Evolutionary conservation across 64 coral and sea anemone species (phyloP).

Genomic region (Dendrophyllia cribrosa): DNA sequence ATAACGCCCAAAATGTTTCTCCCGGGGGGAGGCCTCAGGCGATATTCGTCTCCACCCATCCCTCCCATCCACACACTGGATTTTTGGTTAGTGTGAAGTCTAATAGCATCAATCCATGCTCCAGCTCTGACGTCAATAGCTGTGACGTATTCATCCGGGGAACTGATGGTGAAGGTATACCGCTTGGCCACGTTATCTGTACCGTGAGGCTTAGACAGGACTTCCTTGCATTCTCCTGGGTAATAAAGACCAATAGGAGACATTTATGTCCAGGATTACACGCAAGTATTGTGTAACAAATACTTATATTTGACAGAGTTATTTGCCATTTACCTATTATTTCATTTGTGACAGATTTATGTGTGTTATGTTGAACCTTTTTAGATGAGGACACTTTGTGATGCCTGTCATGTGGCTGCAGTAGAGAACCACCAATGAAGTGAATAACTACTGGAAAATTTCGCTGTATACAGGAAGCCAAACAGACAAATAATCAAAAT

Average conservation of each 20-base stretch:
- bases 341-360: too few species aligned
- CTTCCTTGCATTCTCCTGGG: conserved; percentile 25
- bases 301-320: too few species aligned
- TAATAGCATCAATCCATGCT: conserved; percentile 91
- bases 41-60: conserved; percentile 71
- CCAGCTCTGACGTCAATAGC: conserved; percentile 83
- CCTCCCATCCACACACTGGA: conserved; percentile 94
- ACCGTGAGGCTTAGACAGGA: conserved; percentile 61
- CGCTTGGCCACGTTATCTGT: conserved; percentile 36
- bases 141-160: conserved; percentile 79
- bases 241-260: background rate
- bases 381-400: too few species aligned
- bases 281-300: too few species aligned
- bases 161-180: conserved; percentile 66
- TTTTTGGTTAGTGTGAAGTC: conserved; percentile 86
- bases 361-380: too few species aligned
- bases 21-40: conserved; percentile 60
- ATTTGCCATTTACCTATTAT: too few species aligned
- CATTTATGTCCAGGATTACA: background rate
- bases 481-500: too few species aligned
- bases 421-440: too few species aligned
- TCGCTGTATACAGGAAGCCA: too few species aligned
- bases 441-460: too few species aligned
- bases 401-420: too few species aligned
- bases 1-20: conserved; percentile 70